A percentile compares a stretch with the other conserved stretches of the same genome.
phyloP scores from a whole-genome alignment of 2,797 vertebrate species.

The Leptoclinus maculatus region DNA sequence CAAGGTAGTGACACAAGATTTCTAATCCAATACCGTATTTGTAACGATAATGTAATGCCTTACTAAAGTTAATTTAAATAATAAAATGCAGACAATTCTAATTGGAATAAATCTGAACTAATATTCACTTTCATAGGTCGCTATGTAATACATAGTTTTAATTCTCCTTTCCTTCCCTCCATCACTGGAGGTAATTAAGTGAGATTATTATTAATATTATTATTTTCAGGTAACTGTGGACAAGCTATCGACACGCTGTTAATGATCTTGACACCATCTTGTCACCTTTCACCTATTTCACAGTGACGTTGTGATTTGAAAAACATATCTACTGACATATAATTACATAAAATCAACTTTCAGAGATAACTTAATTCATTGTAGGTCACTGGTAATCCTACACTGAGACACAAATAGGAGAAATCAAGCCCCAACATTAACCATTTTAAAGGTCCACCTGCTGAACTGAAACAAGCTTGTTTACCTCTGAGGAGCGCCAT shows the following conservation, averaged over 20 bases:
- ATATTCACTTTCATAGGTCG: background rate
- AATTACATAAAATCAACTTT: background rate
- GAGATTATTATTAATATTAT: background rate
- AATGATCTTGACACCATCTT: constrained; percentile 1
- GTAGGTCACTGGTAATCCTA: background rate
- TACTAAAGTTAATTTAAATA: background rate
- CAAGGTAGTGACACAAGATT: background rate
- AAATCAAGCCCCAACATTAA: background rate
- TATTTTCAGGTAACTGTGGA: background rate
- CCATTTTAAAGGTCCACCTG: background rate
- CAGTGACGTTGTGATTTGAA: background rate
- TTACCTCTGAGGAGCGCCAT: constrained; percentile 87
- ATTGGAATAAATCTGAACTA: background rate
- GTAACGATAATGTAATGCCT: background rate
- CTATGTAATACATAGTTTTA: too few species aligned
- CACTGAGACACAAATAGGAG: fast-evolving
- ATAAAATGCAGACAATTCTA: background rate
- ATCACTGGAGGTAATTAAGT: background rate
- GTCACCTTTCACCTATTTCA: constrained; percentile 59
- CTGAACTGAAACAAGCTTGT: background rate
- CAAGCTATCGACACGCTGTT: background rate
- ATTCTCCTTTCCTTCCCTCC: background rate
- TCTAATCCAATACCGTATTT: background rate
- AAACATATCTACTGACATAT: background rate
- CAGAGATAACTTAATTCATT: background rate